Conservation (phyloP, 2,113 vertebrate genomes). For the Cyprichromis sp. region DNA sequence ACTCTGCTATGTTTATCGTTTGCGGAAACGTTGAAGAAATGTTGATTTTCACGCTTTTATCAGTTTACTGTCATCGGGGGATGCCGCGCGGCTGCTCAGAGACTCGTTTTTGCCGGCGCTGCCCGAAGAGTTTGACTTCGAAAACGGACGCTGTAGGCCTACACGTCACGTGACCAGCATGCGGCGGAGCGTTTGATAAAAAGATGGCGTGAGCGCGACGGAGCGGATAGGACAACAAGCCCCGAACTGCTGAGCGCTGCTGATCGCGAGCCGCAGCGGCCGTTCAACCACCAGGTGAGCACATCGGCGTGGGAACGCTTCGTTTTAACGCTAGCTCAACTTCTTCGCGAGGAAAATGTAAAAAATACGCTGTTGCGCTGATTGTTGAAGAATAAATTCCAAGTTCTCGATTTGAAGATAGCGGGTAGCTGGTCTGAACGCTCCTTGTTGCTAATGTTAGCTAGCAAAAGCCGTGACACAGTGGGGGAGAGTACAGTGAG, state of each 20-base stretch:
- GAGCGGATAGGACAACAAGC: conserved; percentile 67
- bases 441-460: conserved; percentile 41
- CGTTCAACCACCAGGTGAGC: conserved; percentile 34
- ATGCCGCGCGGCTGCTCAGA: neutral
- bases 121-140: neutral
- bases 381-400: neutral
- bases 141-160: conserved; percentile 36
- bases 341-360: neutral
- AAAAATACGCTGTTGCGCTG: neutral
- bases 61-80: neutral
- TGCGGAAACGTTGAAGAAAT: conserved; percentile 35
- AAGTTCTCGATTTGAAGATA: neutral
- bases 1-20: conserved; percentile 70
- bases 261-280: neutral
- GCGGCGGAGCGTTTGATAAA: conserved; percentile 78
- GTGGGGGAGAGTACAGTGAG: neutral
- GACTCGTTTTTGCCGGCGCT: neutral
- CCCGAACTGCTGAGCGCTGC: conserved; percentile 12
- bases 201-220: conserved; percentile 90
- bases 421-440: neutral
- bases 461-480: conserved; percentile 40
- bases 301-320: neutral
- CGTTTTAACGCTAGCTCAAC: neutral
- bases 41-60: neutral
- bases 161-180: conserved; percentile 80